Evolutionary conservation across 2,797 vertebrate species (phyloP), one percentile per base, ranked within the genome.

Genomic region (Lithobates sylvaticus): DNA sequence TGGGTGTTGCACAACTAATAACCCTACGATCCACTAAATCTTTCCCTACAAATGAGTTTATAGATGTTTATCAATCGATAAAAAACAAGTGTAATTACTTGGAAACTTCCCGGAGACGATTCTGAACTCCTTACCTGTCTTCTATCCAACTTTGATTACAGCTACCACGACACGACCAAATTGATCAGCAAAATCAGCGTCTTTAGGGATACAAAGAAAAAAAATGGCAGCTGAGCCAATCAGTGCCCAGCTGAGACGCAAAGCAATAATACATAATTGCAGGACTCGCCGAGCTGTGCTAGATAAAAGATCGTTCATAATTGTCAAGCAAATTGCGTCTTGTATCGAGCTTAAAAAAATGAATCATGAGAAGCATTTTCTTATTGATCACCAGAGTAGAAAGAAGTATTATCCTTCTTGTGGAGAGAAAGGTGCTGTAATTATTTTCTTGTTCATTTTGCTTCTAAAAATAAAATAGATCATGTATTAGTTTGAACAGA

Each of bases 271-370:
- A 87, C 76, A 87, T 87, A 87, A 87, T 87, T 87, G 81, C 71
- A 87, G 81, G 76, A 87, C 86, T 87, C 23, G 71, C 70, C 76
- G 64, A 87, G 76, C 86, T 87, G 70, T 84, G 86, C 81, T 87
- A 84, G 86, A 87, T 87, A 87, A 87, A 87, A 87, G 86, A 87
- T 87, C 86, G 76, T 87, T 84, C 86, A 87, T 87, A 87, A 84
- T 87, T 87, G 86, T 87, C 86, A 87, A 87, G 86, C 69, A 87
- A 87, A 87, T 87, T 87, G 86, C 81, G 76, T 84, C 86, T 87
- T 87, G 81, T 87, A 87, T 87, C 64, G 86, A 87, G 86, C 86
- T 75, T 87, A 83, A 84, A 87, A 84, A 87, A 87, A 87, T 87
- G 86, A 87, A 87, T 87, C 86, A 87, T 84, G 86, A 87, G 86